phyloP scores from a whole-genome alignment of 2,888 invertebrate species.

The Pachydiplax longipennis region DNA sequence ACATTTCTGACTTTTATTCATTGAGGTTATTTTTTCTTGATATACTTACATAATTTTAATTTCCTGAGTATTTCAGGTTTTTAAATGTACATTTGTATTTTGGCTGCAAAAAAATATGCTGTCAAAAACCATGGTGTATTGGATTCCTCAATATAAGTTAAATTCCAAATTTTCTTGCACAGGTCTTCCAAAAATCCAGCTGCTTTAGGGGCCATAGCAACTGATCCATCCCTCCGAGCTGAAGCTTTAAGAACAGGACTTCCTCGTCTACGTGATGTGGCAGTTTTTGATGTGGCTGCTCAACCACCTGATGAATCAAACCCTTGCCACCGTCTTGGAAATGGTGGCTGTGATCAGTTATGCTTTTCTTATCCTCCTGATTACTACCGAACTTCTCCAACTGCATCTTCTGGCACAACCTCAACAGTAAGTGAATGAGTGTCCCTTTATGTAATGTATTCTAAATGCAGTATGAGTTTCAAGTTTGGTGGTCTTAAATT shows the following conservation, averaged over 20 bases:
- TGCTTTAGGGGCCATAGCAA: conserved; percentile 3
- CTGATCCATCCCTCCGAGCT: conserved; percentile 52
- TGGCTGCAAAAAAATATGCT: too few species aligned
- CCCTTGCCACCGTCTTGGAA: conserved; percentile 76
- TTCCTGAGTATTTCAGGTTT: too few species aligned
- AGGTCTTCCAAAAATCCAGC: conserved; percentile 27
- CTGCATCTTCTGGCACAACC: not conserved
- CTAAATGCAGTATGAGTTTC: not conserved
- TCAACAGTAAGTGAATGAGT: conserved; percentile 52
- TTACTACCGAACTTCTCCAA: not conserved
- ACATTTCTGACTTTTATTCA: too few species aligned
- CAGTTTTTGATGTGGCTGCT: conserved; percentile 86
- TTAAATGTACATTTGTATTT: too few species aligned
- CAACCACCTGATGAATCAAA: conserved; percentile 86
- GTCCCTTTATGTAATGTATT: too few species aligned
- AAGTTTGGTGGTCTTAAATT: too few species aligned
- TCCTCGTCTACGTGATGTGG: conserved; percentile 86
- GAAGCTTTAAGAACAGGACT: conserved; percentile 69
- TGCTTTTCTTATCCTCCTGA: conserved; percentile 92
- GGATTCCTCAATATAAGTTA: too few species aligned
- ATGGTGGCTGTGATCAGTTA: conserved; percentile 90
- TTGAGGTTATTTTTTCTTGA: too few species aligned
- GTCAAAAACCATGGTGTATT: too few species aligned
- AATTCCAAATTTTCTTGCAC: not conserved
- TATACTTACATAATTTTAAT: too few species aligned